Base-by-base conservation (phyloP, 2,797 vertebrate species). In the Myripristis jacobus region DNA sequence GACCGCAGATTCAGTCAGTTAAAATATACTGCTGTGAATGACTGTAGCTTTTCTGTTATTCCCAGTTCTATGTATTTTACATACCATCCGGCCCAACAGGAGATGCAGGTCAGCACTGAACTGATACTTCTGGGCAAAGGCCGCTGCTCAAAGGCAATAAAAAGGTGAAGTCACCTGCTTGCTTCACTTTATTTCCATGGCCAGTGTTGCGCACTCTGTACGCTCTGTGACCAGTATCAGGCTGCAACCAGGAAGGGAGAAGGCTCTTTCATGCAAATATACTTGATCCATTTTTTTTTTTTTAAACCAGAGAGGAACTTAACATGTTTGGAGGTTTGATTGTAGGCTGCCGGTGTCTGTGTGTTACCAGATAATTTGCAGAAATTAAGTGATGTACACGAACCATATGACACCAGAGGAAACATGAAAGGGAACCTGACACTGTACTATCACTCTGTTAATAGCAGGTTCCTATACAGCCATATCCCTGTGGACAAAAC, bases 51-150 rank as follows among this genome's bases (percentile, higher is more conserved):
- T 19, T 58, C 46, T 64, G 18, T 62, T 12, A 1, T 22, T 34
- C 25, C 11, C 5, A 6, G 15, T 12, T 57, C 21, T 62, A 21
- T 25, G 31, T 27, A 48, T 22, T 53, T 38, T 70, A 85, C 89
- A 29, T 85, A 92, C 85, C 87, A 83, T 88, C 59, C 75, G 66
- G 81, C 51, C 61, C 59, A 81, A 70, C 56, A 59, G 25, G 47
- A 64, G 88, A 80, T 54, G 52, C 66, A 70, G 72, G 80, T 63
- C 73, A 52, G 73, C 19, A 18, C 41, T 70, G 67, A 66, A 38
- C 70, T 85, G 85, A 87, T 78, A 58, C 24, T 75, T 72, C 70
- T 19, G 89, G 66, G 70, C 89, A 91, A 93, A 94, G 92, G 88
- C 73, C 89, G 85, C 47, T 73, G 50, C 61, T 70, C 66, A 41